Evolutionary conservation across 2,888 invertebrate species (phyloP).

Genomic region (Drosophila diplacantha): DNA sequence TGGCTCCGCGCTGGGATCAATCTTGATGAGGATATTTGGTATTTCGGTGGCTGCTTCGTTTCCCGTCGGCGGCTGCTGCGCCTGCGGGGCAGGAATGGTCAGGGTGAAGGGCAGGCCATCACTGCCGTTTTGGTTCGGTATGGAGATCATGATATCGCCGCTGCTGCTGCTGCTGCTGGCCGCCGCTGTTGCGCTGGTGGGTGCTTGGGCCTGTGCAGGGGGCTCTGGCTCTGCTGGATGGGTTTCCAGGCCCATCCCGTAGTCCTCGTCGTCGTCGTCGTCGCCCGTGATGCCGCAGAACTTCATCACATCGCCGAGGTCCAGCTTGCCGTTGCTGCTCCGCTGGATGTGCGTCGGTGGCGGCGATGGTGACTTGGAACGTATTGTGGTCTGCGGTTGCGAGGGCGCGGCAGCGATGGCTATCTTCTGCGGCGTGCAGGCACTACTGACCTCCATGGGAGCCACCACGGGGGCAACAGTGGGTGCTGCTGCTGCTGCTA

Average conservation of each 20-base stretch:
- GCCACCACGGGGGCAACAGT: conserved; percentile 19
- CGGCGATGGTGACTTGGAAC: conserved; percentile 57
- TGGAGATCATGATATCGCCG: conserved; percentile 77
- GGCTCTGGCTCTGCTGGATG: conserved; percentile 22
- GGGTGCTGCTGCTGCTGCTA: conserved; percentile 16
- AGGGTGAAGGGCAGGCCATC: conserved; percentile 77
- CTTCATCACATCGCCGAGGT: conserved; percentile 86
- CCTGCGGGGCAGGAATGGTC: conserved; percentile 75
- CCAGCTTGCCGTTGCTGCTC: conserved; percentile 79
- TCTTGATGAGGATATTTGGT: conserved; percentile 77
- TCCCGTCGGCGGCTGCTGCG: conserved; percentile 47
- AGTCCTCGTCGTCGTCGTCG: conserved; percentile 83
- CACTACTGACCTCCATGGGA: conserved; percentile 15
- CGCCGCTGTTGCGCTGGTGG: conserved; percentile 24
- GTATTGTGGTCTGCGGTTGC: conserved; percentile 7
- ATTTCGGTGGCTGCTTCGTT: conserved; percentile 63
- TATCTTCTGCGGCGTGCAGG: conserved; percentile 46
- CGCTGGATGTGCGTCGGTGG: conserved; percentile 70
- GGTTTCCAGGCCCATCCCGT: conserved; percentile 67
- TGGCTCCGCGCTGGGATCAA: conserved; percentile 73
- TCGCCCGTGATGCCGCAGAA: conserved; percentile 84
- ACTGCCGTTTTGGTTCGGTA: conserved; percentile 76
- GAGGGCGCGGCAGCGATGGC: conserved; percentile 48
- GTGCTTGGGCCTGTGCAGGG: conserved; percentile 20
- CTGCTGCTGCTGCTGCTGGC: background rate